These are phyloP conservation scores for Aporrectodea caliginosa DNA, from an alignment of 1,140 invertebrate species.

Conservation along the genomic window DNA sequence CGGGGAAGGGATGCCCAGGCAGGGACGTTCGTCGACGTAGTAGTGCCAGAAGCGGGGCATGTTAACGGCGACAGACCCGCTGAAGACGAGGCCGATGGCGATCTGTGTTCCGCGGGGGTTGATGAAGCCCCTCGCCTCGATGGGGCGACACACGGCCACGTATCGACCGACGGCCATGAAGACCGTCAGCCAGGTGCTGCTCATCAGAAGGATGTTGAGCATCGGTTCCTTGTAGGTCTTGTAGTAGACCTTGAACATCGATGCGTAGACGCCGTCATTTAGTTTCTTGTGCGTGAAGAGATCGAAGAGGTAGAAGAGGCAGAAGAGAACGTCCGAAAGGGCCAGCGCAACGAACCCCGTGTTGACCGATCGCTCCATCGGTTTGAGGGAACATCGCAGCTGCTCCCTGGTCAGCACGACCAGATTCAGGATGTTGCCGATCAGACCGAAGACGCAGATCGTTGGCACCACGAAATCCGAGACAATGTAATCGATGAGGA, in stretches of 20 bases:
- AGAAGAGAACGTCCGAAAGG: constrained; percentile 30
- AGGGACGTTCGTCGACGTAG: constrained; percentile 36
- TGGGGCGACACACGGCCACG: constrained; percentile 25
- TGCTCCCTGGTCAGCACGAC: constrained; percentile 26
- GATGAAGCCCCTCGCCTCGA: constrained; percentile 39
- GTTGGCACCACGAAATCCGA: not conserved
- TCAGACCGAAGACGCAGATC: constrained; percentile 29
- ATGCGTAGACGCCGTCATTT: not conserved
- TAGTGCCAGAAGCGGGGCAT: constrained; percentile 50
- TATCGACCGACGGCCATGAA: constrained; percentile 28
- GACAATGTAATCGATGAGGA: not conserved
- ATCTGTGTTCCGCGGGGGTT: constrained; percentile 41
- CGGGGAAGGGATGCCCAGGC: constrained; percentile 4
- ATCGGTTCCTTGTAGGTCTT: constrained; percentile 4
- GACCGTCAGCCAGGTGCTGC: constrained; percentile 32
- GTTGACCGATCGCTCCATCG: constrained; percentile 23
- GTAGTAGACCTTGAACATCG: not conserved
- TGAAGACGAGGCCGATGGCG: constrained; percentile 43
- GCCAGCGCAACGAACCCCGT: constrained; percentile 26
- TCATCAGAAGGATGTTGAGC: constrained; percentile 24
- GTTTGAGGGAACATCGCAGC: constrained; percentile 6
- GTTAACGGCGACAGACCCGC: constrained; percentile 47
- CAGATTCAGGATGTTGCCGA: constrained; percentile 30
- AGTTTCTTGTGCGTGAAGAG: not conserved
- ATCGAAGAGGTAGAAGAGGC: constrained; percentile 10